phyloP scores from a whole-genome alignment of 2,888 invertebrate species.

The Pelosia muscerda region DNA sequence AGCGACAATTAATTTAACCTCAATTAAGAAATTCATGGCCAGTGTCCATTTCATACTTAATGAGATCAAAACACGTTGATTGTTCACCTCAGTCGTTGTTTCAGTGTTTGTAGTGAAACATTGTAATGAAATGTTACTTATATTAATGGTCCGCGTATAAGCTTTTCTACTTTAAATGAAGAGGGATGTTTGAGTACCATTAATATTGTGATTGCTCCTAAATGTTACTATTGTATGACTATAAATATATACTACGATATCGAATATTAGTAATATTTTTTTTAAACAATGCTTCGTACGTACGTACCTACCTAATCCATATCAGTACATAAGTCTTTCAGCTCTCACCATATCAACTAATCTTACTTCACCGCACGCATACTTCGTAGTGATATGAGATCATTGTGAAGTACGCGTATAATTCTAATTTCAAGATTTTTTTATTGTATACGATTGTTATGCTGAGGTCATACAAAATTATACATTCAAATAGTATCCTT shows the following conservation, averaged over 20 bases:
- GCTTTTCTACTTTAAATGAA: background rate
- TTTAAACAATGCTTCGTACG: too few relatives aligned
- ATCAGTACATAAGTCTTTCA: too few relatives aligned
- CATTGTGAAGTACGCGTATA: too few relatives aligned
- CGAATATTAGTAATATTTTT: too few relatives aligned
- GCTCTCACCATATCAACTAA: background rate
- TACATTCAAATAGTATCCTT: background rate
- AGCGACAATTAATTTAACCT: constrained; percentile 83
- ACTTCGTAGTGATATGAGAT: background rate
- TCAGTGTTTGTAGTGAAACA: background rate
- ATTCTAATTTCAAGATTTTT: background rate
- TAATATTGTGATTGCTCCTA: background rate
- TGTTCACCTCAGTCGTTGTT: constrained; percentile 11
- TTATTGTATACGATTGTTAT: background rate
- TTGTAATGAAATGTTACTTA: background rate
- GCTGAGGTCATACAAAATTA: background rate
- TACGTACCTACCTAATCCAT: background rate
- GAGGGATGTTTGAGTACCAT: background rate
- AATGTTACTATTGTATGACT: background rate
- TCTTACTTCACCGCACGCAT: background rate
- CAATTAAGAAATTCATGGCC: constrained; percentile 73
- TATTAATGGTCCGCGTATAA: background rate
- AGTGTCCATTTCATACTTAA: constrained; percentile 45
- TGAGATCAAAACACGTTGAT: constrained; percentile 47
- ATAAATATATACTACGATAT: too few relatives aligned